Conservation (phyloP, 2,113 vertebrate genomes). For the Uria aalge region DNA sequence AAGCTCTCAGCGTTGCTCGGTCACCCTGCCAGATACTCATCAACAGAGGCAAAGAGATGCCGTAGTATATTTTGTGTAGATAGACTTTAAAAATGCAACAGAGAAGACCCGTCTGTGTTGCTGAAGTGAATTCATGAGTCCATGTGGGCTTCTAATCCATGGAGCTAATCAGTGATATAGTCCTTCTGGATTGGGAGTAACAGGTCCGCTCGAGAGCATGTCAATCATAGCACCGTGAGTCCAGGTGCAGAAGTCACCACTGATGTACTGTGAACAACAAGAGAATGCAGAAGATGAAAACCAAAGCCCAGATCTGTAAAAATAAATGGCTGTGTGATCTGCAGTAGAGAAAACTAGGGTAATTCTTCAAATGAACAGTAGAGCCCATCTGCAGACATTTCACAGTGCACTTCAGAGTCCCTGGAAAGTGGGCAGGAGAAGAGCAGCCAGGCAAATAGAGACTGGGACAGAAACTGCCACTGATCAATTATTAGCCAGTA, state of each 20-base stretch:
- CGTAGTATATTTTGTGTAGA: neutral
- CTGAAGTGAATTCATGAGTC: neutral
- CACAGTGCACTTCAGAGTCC: neutral
- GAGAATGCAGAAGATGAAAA: neutral
- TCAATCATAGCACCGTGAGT: fast-evolving
- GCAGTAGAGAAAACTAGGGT: neutral
- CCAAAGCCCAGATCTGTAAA: neutral
- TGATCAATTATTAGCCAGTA: neutral
- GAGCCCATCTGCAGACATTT: neutral
- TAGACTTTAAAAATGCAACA: neutral
- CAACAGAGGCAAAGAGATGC: neutral
- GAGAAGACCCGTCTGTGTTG: neutral
- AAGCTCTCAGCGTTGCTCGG: neutral
- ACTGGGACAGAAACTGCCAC: neutral
- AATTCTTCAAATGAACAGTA: neutral
- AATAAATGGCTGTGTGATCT: neutral
- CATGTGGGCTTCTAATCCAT: neutral
- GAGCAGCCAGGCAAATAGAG: neutral
- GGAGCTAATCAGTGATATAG: neutral
- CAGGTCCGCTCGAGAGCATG: neutral
- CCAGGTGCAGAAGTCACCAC: neutral
- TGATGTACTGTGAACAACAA: neutral
- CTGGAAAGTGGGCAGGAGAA: neutral
- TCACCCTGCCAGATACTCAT: neutral
- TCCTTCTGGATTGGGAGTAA: neutral